Conservation (phyloP, 1,140 invertebrate species). For the Ooceraea biroi region DNA sequence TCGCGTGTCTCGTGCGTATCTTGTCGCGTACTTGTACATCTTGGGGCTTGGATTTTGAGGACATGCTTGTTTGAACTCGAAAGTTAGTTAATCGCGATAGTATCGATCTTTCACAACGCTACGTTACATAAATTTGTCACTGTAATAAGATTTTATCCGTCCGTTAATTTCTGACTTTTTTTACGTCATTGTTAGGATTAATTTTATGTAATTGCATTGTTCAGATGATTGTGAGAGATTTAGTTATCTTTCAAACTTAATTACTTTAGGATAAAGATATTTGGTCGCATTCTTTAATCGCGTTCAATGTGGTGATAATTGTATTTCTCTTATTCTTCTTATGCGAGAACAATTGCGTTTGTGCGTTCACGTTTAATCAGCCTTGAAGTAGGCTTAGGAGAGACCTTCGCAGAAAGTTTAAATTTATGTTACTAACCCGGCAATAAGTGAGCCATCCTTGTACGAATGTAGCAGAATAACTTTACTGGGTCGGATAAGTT, state of each 20-base stretch:
- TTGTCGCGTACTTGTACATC: too few relatives aligned
- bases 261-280: background rate
- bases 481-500: slow-evolving; percentile 53
- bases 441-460: slow-evolving; percentile 45
- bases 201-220: background rate
- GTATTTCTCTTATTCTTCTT: too few relatives aligned
- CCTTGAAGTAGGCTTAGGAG: slow-evolving; percentile 16
- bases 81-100: too few relatives aligned
- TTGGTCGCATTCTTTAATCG: background rate
- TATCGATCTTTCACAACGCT: too few relatives aligned
- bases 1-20: too few relatives aligned
- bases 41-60: too few relatives aligned
- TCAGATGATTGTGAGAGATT: background rate
- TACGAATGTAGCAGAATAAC: slow-evolving; percentile 49
- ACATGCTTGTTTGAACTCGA: too few relatives aligned
- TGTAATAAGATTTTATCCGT: too few relatives aligned
- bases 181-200: background rate
- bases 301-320: too few relatives aligned
- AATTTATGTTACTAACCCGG: slow-evolving; percentile 49
- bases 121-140: too few relatives aligned
- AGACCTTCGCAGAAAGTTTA: slow-evolving; percentile 30
- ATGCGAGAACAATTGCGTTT: background rate
- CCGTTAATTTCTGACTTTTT: too few relatives aligned
- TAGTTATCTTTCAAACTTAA: background rate
- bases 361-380: slow-evolving; percentile 1